These are phyloP conservation scores for Odontamblyopus lacepedii DNA, from an alignment of 2,797 vertebrate species.

Conservation along the genomic window DNA sequence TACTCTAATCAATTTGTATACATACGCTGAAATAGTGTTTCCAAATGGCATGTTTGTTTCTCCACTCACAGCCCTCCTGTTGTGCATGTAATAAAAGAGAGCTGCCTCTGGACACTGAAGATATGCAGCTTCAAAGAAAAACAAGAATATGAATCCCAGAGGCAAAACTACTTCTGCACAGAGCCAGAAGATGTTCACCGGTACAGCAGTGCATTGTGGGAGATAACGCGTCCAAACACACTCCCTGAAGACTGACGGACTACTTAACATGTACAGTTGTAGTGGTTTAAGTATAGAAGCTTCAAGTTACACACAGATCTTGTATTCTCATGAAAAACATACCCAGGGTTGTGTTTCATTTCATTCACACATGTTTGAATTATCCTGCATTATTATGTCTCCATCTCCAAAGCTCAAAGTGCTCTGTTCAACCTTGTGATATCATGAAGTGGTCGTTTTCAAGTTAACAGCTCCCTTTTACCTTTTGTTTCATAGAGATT, in stretches of 20 bases:
- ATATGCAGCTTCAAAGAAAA: constrained; percentile 43
- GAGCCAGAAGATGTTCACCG: constrained; percentile 43
- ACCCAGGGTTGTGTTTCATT: too few relatives aligned
- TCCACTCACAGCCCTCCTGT: constrained; percentile 1
- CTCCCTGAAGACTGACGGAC: constrained; percentile 29
- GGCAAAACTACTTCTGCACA: constrained; percentile 27
- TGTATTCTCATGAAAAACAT: too few relatives aligned
- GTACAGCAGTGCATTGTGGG: constrained; percentile 31
- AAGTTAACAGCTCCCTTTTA: too few relatives aligned
- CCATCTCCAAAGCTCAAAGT: too few relatives aligned
- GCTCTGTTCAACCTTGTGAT: too few relatives aligned
- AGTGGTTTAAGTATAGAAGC: neutral
- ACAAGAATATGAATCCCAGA: constrained; percentile 32
- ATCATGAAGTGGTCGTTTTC: too few relatives aligned
- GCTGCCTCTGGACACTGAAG: constrained; percentile 27
- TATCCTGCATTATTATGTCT: too few relatives aligned
- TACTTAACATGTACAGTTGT: constrained; percentile 9
- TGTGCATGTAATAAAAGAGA: constrained; percentile 12
- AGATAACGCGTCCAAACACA: constrained; percentile 32
- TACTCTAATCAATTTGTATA: constrained; percentile 8
- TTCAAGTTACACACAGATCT: neutral
- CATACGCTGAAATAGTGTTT: neutral
- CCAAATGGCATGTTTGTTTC: neutral
- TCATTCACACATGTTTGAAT: too few relatives aligned
- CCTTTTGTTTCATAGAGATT: too few relatives aligned